Percentiles rank a stretch among this genome's conserved stretches.
Evolutionary conservation across 2,113 vertebrate genomes (phyloP).

Genomic region (Callopanchax toddi): DNA sequence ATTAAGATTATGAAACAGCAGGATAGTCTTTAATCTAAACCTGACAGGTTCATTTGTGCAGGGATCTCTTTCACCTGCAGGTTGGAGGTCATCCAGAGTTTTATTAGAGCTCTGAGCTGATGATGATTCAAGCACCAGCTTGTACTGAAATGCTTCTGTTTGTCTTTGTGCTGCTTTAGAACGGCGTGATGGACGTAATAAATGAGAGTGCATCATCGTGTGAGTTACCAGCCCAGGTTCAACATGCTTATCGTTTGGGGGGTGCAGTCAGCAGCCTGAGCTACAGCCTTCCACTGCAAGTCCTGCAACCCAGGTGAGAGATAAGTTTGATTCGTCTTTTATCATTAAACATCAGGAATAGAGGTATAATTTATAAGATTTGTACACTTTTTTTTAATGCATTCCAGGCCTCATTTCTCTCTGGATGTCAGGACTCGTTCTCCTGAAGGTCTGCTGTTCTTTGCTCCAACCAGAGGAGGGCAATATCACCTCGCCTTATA

Average conservation of each 20-base stretch:
- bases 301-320: conserved; percentile 76
- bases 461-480: conserved; percentile 73
- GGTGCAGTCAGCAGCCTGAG: conserved; percentile 81
- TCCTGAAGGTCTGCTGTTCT: conserved; percentile 86
- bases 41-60: no score
- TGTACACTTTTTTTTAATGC: not conserved
- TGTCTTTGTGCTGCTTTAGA: conserved; percentile 56
- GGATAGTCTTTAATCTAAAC: no score
- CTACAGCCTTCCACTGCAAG: conserved; percentile 77
- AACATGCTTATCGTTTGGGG: conserved; percentile 81
- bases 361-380: not conserved
- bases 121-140: not conserved
- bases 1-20: not conserved
- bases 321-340: no score
- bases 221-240: conserved; percentile 50
- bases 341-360: no score
- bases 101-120: not conserved
- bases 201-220: conserved; percentile 60
- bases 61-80: not conserved
- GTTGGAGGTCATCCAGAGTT: conserved; percentile 1
- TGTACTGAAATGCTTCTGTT: conserved; percentile 20
- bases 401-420: conserved; percentile 88
- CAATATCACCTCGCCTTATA: conserved; percentile 84
- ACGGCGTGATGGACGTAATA: conserved; percentile 8
- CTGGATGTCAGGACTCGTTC: conserved; percentile 85